Conservation (phyloP, 2,113 vertebrate species). For the Galeopterus variegatus region DNA sequence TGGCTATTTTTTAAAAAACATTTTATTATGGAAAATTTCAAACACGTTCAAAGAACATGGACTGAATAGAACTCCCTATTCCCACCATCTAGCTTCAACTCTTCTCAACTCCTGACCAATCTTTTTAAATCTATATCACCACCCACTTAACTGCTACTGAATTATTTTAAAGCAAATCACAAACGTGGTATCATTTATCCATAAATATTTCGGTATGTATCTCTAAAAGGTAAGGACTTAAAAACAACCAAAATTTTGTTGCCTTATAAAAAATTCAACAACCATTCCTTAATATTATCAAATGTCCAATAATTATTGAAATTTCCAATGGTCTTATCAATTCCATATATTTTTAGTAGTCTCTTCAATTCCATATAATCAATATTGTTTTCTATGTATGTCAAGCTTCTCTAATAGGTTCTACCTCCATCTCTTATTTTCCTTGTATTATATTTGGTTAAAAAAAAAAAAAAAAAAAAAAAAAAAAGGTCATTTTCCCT, state of each 20-base stretch:
- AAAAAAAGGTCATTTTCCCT: neutral
- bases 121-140: neutral
- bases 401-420: neutral
- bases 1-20: neutral
- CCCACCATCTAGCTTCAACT: neutral
- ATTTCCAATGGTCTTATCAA: neutral
- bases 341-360: neutral
- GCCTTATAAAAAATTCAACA: neutral
- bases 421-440: neutral
- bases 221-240: neutral
- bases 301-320: neutral
- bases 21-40: neutral
- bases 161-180: constrained; percentile 19
- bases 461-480: too few species aligned
- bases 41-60: neutral
- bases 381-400: neutral
- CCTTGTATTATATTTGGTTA: neutral
- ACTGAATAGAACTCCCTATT: neutral
- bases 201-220: neutral
- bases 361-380: neutral
- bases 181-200: neutral
- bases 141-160: neutral
- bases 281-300: neutral
- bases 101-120: neutral
- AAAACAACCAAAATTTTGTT: neutral